Base-by-base conservation (phyloP, 2,113 vertebrate species). In the Thalassoma bifasciatum region DNA sequence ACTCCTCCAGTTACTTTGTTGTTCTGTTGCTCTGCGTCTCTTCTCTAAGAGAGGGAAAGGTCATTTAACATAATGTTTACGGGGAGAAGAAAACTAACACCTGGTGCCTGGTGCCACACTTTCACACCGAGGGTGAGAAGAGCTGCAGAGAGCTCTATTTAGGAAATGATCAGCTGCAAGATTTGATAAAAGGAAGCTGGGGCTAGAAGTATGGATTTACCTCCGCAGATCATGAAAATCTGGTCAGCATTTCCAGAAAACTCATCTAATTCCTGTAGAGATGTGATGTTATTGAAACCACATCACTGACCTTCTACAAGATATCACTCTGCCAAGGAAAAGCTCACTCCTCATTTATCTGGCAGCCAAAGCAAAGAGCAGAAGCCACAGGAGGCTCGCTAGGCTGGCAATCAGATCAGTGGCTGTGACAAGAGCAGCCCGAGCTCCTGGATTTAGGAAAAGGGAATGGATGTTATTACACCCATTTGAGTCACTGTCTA, bases 321-420 rank as follows among this genome's bases (percentile, higher is more conserved):
- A 82, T 57, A 59, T 63, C n/a, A 57, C 69, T 69, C 82, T 65
- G 80, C 84, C 92, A 88, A 89, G 87, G 77, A 83, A 91, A 88
- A 88, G 88, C 86, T 90, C 91, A 92, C 86, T 87, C 78, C 88
- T 91, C 84, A 84, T 93, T 91, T 91, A 92, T 86, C 88, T 81
- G 75, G 64, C 57, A 26, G 86, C 79, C 52, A 76, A 84, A 79
- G 79, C 77, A 91, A 90, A 91, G 86, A 90, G 79, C 75, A 84
- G 75, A 57, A 81, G 75, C 85, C 72, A 61, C 42, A 23, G 82
- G 82, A 78, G 85, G 52, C 70, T 67, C 3, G 23, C 21, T 5
- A 1, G 19, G 46, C 46, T 47, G 46, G 12, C 67, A 80, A 76
- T 68, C 49, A 4, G 73, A 82, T 63, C 64, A 0, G 10, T 10